Percentiles rank a stretch among this genome's conserved stretches.
Conservation (phyloP, 1,140 invertebrate species). For the Sycophila sp. region DNA sequence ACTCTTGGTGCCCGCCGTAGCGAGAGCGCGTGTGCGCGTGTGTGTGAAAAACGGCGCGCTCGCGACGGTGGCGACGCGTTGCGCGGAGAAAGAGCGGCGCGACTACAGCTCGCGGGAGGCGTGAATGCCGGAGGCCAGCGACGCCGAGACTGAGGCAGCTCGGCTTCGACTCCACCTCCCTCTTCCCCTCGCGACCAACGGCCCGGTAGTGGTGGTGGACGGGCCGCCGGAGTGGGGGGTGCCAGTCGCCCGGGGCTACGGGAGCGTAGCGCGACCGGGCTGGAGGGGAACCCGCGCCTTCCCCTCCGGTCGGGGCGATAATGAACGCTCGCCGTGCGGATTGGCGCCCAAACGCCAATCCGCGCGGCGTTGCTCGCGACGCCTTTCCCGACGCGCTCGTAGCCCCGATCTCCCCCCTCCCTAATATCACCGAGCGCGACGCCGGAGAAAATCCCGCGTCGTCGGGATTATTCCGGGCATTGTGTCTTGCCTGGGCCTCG, state of each 20-base stretch:
- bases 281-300: neutral
- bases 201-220: too few relatives aligned
- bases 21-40: neutral
- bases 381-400: slow-evolving; percentile 52
- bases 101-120: slow-evolving; percentile 58
- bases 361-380: slow-evolving; percentile 62
- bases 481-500: slow-evolving; percentile 5
- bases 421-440: neutral
- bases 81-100: neutral
- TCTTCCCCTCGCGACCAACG: slow-evolving; percentile 46
- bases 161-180: slow-evolving; percentile 61
- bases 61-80: neutral
- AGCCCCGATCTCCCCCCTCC: slow-evolving; percentile 3
- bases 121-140: slow-evolving; percentile 65
- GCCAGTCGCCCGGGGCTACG: slow-evolving; percentile 1
- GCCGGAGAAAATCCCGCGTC: slow-evolving; percentile 13
- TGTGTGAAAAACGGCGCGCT: neutral
- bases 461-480: slow-evolving; percentile 14
- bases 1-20: neutral
- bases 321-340: slow-evolving; percentile 63
- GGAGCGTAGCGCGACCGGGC: slow-evolving; percentile 15
- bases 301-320: slow-evolving; percentile 57
- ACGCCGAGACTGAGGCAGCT: slow-evolving; percentile 60
- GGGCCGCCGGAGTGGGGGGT: slow-evolving; percentile 25
- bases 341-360: slow-evolving; percentile 64